phyloP scores from a whole-genome alignment of 2,888 invertebrate species.

The Ochropacha duplaris region DNA sequence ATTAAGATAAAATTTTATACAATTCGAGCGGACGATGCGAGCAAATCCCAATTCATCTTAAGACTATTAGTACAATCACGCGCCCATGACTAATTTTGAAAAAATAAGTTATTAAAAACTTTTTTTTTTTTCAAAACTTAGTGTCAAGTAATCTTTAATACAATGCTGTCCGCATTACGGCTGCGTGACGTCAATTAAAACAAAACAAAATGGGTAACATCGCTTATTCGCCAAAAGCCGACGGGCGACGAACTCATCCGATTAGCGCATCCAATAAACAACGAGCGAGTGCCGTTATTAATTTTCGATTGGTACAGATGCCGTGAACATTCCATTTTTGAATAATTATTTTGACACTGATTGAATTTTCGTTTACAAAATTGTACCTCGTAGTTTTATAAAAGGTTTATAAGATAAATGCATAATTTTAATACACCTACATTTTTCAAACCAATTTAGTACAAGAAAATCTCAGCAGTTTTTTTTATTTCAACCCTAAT shows the following conservation, averaged over 20 bases:
- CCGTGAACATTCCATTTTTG: constrained; percentile 32
- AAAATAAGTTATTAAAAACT: too few species aligned
- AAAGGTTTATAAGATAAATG: too few species aligned
- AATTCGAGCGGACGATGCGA: too few species aligned
- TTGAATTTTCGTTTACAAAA: too few species aligned
- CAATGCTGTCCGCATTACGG: constrained; percentile 27
- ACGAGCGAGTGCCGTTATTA: constrained; percentile 59
- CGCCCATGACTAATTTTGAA: too few species aligned
- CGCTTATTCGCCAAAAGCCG: constrained; percentile 53
- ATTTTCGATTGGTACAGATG: constrained; percentile 66
- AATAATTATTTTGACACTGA: neutral
- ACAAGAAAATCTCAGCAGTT: neutral
- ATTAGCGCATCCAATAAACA: constrained; percentile 68
- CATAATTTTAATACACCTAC: too few species aligned
- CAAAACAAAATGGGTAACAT: constrained; percentile 42
- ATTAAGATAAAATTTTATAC: too few species aligned
- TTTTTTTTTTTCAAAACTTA: too few species aligned
- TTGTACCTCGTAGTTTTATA: too few species aligned
- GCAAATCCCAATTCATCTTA: too few species aligned
- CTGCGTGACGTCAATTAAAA: constrained; percentile 35
- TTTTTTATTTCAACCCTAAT: neutral
- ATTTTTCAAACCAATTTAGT: too few species aligned
- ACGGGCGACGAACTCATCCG: constrained; percentile 54
- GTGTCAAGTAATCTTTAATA: constrained; percentile 10
- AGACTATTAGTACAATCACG: too few species aligned